Evolutionary conservation across 2,888 invertebrate genomes (phyloP), one percentile per base, ranked within the genome.

Genomic region (Rhodophaea formosa): DNA sequence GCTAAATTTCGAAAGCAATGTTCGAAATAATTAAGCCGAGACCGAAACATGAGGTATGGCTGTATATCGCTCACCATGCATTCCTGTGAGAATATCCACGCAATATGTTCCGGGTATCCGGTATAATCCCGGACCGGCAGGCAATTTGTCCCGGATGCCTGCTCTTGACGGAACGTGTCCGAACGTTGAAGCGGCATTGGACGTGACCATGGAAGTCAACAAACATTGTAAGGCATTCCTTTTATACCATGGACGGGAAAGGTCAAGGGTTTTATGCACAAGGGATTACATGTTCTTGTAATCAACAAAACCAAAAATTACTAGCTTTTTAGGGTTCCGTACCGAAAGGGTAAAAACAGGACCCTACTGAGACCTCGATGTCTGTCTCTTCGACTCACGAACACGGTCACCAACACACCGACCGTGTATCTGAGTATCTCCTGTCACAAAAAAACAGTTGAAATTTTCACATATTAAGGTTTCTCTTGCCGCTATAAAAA

Each of bases 41-140:
- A 45, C 46, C 17, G 10, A 46, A 51, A 30, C 30, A 15, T 12
- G 15, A 7, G 23, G 29, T n/a, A 43, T 42, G 16, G 14, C 39
- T n/a, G 39, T 3, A 39, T 42, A 56, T 47, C 56, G 35, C 8
- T 47, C 53, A 55, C 45, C n/a, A 23, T 42, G 56, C 46, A 56
- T 42, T 57, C 42, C 51, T 53, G 56, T 59, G 68, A 65, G 62
- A 62, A 62, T 65, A 62, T 57, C 58, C 73, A 58, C 63, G 71
- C 64, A 74, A 78, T 80, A 79, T 75, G 75, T 79, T 74, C 65
- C 59, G 56, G 71, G 68, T 72, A 75, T 76, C 72, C 74, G 69
- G 71, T 70, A 73, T 80, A 77, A 79, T 78, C 77, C 72, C 62
- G 66, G 68, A 62, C 61, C 58, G 65, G 59, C 63, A 67, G 57